These are phyloP conservation scores for Tillus elongatus DNA, from an alignment of 2,888 invertebrate genomes.

Conservation along the genomic window DNA sequence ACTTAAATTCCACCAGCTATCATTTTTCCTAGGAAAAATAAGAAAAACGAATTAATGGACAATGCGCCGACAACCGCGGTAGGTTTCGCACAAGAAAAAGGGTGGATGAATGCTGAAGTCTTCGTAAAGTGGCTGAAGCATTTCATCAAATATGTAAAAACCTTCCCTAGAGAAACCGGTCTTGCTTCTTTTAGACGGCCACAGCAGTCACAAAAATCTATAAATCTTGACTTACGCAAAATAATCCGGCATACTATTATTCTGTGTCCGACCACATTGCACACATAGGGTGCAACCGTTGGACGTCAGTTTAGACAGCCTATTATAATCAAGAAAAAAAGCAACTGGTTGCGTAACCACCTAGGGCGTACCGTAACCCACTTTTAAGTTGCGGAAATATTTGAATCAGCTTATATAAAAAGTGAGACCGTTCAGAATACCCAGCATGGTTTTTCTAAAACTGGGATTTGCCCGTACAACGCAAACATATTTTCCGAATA, in stretches of 20 bases:
- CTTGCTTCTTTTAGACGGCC: too few species aligned
- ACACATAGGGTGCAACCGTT: too few species aligned
- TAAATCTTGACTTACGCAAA: slow-evolving; percentile 28
- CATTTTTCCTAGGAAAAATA: too few species aligned
- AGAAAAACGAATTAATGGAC: too few species aligned
- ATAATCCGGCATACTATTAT: slow-evolving; percentile 28
- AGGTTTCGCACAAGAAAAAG: too few species aligned
- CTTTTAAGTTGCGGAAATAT: too few species aligned
- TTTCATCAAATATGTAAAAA: slow-evolving; percentile 15
- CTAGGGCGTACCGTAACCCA: slow-evolving; percentile 27
- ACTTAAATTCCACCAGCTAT: slow-evolving; percentile 30
- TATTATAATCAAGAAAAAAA: slow-evolving; percentile 27
- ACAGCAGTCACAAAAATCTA: slow-evolving; percentile 23
- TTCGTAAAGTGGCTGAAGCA: slow-evolving; percentile 19
- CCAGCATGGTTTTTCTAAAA: slow-evolving; percentile 22
- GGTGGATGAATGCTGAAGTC: too few species aligned
- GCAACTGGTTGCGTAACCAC: slow-evolving; percentile 25
- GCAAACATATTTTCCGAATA: slow-evolving; percentile 22
- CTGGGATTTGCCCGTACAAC: slow-evolving; percentile 20
- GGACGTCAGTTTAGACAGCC: too few species aligned
- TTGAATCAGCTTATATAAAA: slow-evolving; percentile 26
- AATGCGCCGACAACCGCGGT: too few species aligned
- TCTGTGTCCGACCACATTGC: slow-evolving; percentile 33
- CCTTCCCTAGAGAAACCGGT: too few species aligned
- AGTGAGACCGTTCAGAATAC: slow-evolving; percentile 24